Base-by-base conservation (phyloP, 2,888 invertebrate genomes). In the Tiliacea aurago region DNA sequence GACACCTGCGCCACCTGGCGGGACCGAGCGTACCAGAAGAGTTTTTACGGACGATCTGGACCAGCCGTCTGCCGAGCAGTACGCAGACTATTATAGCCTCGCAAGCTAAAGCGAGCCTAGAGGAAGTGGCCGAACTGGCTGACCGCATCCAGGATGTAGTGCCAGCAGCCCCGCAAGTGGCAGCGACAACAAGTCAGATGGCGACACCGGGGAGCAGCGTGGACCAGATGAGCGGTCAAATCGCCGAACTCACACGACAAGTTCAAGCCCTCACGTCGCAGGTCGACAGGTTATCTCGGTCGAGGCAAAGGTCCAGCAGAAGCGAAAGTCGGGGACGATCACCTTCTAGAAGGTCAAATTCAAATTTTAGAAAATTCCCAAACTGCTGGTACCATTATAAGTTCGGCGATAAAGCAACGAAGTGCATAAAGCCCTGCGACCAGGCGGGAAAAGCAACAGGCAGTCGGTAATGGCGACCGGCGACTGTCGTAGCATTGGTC, bases 391-490 rank as follows among this genome's bases (percentile, higher is more conserved):
- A 55, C 15, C 28, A 55, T n/a, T 15, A 7, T 20, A 76, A 55
- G 10, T 73, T 73, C n/a, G 72, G 67, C 0, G 20, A 51, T 6
- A 55, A 55, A 18, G 55, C 55, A 18, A 55, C 23, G 3, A 55
- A 23, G 55, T 28, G 55, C 15, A 2, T 55, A 4, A 55, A 55
- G 2, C 53, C 53, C 53, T 53, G 53, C 13, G 53, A 53, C 13
- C 23, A 53, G 0, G 4, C 53, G 53, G 53, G 23, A 55, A 55
- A 55, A 15, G 55, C 23, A 4, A 55, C 28, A 4, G 55, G 55
- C 55, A 28, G 15, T 23, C 55, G 13, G 11, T 59, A n/a, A 51
- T 18, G 65, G 66, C 66, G 73, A 20, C 73, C 49, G 68, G 33
- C 49, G 68, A 49, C 28, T 73, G 68, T 45, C 56, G 41, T 3